Base-by-base conservation (phyloP, 1,140 invertebrate genomes). In the Onthophagus taurus region DNA sequence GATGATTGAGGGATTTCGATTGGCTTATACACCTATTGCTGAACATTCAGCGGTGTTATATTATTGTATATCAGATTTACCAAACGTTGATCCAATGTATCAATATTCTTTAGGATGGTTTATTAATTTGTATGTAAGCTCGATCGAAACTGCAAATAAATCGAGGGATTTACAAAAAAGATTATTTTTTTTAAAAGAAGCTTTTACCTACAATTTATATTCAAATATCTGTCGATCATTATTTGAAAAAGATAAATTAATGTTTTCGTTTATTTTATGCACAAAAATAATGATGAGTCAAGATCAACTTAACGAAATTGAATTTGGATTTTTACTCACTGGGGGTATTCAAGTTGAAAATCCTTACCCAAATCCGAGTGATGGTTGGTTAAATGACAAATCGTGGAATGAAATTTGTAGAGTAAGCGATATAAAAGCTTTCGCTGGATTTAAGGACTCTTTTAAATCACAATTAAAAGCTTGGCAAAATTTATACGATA, bases 11-110 rank as follows among this genome's bases (percentile, higher is more conserved):
- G 71, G 72, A 20, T 90, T 91, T 49, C 75, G 91, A 18, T 67
- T 80, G 30, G 85, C 79, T 33, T 97, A 96, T 61, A 74, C 75
- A 53, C 81, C 87, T 0, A 85, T 95, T 5, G 87, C 91, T 0
- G 76, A 77, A 38, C 85, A 94, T 63, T 89, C 88, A 1, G 82
- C 89, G 6, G 79, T 85, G 11, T 65, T 97, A 2, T 97, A 94
- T 59, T 95, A 94, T 59, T 91, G 89, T 16, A 80, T 95, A 13
- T 87, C 87, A 2, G 89, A 95, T 69, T 67, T 97, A 36, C 83
- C 88, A 6, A 92, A 89, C 54, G 83, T 97, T 30, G 89, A 96
- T 69, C 90, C 90, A 1, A 96, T 97, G 91, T 97, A 96, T 66
- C 91, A 96, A 61, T 97, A 83, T 60, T 87, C 84, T 0, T 67